phyloP scores from a whole-genome alignment of 2,888 invertebrate species.

The Frankliniella fusca region DNA sequence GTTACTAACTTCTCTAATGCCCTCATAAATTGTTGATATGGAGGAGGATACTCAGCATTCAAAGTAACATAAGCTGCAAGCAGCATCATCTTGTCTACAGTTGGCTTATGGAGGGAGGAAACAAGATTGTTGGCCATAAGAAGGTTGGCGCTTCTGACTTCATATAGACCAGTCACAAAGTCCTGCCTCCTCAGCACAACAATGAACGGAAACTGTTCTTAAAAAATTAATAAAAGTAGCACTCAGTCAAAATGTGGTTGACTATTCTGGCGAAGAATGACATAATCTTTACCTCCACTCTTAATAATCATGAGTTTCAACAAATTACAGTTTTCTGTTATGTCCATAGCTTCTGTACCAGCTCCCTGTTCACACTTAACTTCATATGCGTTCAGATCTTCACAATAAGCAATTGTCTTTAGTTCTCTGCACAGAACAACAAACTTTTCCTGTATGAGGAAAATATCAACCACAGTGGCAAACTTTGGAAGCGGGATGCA shows the following conservation, averaged over 20 bases:
- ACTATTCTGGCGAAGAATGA: background rate
- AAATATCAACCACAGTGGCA: conserved; percentile 15
- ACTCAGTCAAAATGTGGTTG: background rate
- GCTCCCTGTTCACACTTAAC: background rate
- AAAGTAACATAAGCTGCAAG: background rate
- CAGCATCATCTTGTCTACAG: background rate
- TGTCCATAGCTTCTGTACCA: background rate
- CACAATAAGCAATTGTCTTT: background rate
- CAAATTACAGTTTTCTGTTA: background rate
- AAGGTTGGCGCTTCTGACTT: background rate
- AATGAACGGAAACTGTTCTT: background rate
- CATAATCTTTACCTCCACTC: background rate
- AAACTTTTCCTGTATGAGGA: background rate
- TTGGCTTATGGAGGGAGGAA: background rate
- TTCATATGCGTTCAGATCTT: background rate
- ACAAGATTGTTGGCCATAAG: background rate
- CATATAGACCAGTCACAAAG: background rate
- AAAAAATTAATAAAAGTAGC: background rate
- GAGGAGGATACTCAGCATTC: conserved; percentile 6
- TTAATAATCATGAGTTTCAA: background rate
- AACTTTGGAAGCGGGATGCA: background rate
- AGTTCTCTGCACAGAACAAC: background rate
- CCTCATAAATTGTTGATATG: conserved; percentile 3
- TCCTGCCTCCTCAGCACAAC: background rate
- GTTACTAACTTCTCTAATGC: background rate